Base-by-base conservation (phyloP, 2,797 vertebrate species). In the Acrossocheilus wenchowensis region DNA sequence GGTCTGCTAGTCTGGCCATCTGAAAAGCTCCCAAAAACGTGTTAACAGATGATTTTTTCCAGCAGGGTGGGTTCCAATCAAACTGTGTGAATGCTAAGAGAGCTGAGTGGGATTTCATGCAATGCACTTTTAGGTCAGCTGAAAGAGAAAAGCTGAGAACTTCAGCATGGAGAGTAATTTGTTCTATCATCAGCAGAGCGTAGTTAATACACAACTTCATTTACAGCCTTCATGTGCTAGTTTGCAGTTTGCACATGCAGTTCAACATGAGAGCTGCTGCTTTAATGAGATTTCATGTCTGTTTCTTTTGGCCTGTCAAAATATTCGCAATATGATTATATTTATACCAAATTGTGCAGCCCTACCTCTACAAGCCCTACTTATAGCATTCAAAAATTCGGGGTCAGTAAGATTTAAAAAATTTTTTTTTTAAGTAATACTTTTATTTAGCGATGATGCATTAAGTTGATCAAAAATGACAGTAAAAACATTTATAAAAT, bases 131-230 rank as follows among this genome's bases (percentile, higher is more conserved):
- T 79, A n/a, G 57, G 54, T 62, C 54, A 45, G n/a, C 15, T 45
- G 57, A 64, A 79, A 4, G 39, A 79, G 39, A 79, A 17, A 64
- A n/a, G 36, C 57, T 11, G 39, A 79, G n/a, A 79, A 79, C 57
- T 64, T 79, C 57, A 64, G n/a, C 2, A 19, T 21, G n/a, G 26
- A 79, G 57, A 79, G 78, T 43, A 62, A 79, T 45, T 64, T 17
- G n/a, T 64, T 19, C 75, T 26, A 60, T 78, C 52, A 78, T 64
- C 57, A 79, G 78, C 39, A 30, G 78, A 64, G 39, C 39, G 57
- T 64, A 57, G 26, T 64, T 64, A 79, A 79, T 64, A 64, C 78
- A 79, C 78, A 79, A 43, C 57, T 64, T 79, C n/a, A 79, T 64
- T 79, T 64, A 45, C 78, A 45, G 57, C 57, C n/a, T 64, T 30